phyloP scores from a whole-genome alignment of 2,797 vertebrate species.

The Sternotherus odoratus region DNA sequence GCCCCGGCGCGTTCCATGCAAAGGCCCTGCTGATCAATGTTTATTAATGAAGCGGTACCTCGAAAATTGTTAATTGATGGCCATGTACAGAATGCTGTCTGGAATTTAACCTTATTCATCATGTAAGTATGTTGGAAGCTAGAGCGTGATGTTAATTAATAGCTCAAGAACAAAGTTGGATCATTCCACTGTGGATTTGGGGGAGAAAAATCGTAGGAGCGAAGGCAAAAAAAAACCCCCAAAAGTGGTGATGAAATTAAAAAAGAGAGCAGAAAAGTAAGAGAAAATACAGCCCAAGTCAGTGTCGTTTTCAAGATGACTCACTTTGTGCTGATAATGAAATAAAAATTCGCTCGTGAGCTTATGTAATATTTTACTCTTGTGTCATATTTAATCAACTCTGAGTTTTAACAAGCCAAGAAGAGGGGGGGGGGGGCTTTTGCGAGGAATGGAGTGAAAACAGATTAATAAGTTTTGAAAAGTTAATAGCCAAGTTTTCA shows the following conservation, averaged over 20 bases:
- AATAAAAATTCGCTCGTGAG: conserved; percentile 70
- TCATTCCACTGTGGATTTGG: conserved; percentile 52
- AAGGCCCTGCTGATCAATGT: conserved; percentile 78
- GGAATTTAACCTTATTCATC: conserved; percentile 86
- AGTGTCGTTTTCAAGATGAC: conserved; percentile 79
- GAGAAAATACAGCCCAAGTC: conserved; percentile 73
- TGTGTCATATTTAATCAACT: conserved; percentile 76
- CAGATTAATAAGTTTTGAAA: conserved; percentile 61
- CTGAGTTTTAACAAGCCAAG: conserved; percentile 53
- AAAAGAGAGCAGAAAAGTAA: conserved; percentile 75
- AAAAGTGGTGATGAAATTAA: conserved; percentile 76
- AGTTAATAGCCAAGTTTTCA: conserved; percentile 58
- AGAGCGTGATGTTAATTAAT: conserved; percentile 82
- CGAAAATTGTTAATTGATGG: conserved; percentile 85
- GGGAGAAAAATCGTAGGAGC: conserved; percentile 63
- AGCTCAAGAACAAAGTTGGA: conserved; percentile 80
- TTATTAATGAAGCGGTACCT: conserved; percentile 83
- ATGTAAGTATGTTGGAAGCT: conserved; percentile 81
- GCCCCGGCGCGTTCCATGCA: conserved; percentile 62
- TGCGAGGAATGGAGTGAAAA: conserved; percentile 53
- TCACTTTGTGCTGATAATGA: conserved; percentile 76
- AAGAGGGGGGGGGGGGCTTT: neutral
- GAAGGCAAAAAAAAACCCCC: conserved; percentile 30
- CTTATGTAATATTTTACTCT: conserved; percentile 73
- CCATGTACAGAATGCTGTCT: conserved; percentile 80